Conservation (phyloP, 1,140 invertebrate species). For the Littorina saxatilis region DNA sequence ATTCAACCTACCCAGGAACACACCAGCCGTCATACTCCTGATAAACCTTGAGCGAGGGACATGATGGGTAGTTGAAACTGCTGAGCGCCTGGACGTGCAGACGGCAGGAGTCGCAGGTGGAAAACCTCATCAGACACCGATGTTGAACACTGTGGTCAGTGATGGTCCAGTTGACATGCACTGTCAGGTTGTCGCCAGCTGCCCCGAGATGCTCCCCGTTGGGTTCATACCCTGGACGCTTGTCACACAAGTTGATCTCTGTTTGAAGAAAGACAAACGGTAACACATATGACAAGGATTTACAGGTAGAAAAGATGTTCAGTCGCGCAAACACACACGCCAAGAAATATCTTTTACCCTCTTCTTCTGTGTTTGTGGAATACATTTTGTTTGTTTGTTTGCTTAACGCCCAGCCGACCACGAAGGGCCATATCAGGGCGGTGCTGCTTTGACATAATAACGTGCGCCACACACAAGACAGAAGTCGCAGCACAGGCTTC, state of each 20-base stretch:
- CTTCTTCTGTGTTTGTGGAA: no score
- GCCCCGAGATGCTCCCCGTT: constrained; percentile 1
- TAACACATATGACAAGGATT: no score
- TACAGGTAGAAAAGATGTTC: no score
- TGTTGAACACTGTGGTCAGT: not conserved
- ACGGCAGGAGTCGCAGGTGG: constrained; percentile 21
- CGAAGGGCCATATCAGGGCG: no score
- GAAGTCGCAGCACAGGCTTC: no score
- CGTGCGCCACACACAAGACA: no score
- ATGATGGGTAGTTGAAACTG: not conserved
- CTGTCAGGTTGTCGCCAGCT: constrained; percentile 9
- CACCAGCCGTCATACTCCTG: constrained; percentile 11
- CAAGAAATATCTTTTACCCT: no score
- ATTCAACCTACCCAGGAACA: constrained; percentile 23
- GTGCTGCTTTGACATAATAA: no score
- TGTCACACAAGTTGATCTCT: constrained; percentile 31
- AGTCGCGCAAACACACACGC: no score
- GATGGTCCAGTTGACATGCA: constrained; percentile 14
- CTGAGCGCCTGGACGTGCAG: not conserved
- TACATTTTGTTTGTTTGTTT: no score
- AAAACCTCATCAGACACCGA: constrained; percentile 22
- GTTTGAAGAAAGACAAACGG: no score
- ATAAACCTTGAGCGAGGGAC: not conserved
- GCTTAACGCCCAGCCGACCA: no score
- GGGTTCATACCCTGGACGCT: not conserved